Evolutionary conservation across 2,113 vertebrate genomes (phyloP).

Genomic region (Lamprologus callipterus): DNA sequence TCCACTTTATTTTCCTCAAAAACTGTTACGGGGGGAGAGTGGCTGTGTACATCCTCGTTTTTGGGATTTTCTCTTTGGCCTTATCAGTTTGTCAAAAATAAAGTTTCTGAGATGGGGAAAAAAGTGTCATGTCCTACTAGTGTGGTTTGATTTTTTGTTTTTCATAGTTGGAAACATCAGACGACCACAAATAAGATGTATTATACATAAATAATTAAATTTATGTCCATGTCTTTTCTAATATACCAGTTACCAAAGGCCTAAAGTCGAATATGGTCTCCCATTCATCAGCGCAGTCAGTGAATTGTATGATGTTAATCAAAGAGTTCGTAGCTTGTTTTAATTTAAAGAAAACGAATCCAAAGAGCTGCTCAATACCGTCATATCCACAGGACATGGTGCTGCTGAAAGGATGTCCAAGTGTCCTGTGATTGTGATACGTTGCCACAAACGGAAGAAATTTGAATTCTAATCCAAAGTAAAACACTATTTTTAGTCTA

Average conservation of each 20-base stretch:
- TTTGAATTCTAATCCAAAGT: not conserved
- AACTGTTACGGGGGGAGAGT: not conserved
- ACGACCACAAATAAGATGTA: not conserved
- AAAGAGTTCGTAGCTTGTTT: not conserved
- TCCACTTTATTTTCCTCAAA: conserved; percentile 39
- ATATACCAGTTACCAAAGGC: not conserved
- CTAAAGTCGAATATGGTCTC: not conserved
- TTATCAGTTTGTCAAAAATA: not conserved
- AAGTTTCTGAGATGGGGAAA: not conserved
- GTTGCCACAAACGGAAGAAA: not conserved
- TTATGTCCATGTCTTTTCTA: not conserved
- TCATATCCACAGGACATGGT: not conserved
- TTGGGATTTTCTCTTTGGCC: not conserved
- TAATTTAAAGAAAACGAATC: not conserved
- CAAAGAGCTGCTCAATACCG: not conserved
- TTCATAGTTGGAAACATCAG: not conserved
- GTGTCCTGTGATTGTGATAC: not conserved
- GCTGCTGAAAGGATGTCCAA: not conserved
- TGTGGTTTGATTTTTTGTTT: not conserved
- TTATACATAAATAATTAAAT: not conserved
- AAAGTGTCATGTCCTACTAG: not conserved
- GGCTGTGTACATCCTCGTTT: not conserved
- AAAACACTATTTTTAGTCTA: not conserved
- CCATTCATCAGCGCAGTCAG: not conserved
- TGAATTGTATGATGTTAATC: not conserved